Evolutionary conservation across 2,888 invertebrate genomes (phyloP).

Genomic region (Fragum whitleyi): DNA sequence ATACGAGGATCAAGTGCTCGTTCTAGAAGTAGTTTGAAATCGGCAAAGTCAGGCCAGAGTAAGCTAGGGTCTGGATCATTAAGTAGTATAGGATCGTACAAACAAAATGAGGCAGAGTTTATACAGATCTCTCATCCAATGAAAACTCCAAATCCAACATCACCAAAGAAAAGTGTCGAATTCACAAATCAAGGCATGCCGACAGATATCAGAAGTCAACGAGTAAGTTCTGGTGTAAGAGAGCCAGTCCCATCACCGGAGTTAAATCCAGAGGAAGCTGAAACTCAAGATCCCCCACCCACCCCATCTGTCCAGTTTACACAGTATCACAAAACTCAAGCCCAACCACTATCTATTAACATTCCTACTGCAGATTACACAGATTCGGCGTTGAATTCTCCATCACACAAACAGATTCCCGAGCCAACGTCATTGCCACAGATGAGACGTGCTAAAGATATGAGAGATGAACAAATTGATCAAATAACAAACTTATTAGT

Average conservation of each 20-base stretch:
- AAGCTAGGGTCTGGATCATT: slow-evolving; percentile 51
- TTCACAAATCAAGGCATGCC: slow-evolving; percentile 47
- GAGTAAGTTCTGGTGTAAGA: slow-evolving; percentile 55
- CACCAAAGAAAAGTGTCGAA: slow-evolving; percentile 57
- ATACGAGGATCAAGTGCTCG: slow-evolving; percentile 55
- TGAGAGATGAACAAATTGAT: slow-evolving; percentile 72
- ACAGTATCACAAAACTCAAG: slow-evolving; percentile 41
- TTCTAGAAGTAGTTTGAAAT: slow-evolving; percentile 54
- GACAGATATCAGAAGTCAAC: slow-evolving; percentile 22
- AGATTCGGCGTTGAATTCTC: slow-evolving; percentile 71
- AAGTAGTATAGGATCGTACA: slow-evolving; percentile 40
- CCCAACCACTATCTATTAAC: slow-evolving; percentile 71
- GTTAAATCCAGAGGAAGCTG: slow-evolving; percentile 37
- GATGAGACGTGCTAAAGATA: slow-evolving; percentile 65
- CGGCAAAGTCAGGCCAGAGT: slow-evolving; percentile 54
- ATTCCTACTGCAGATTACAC: slow-evolving; percentile 79
- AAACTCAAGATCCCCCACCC: slow-evolving; percentile 27
- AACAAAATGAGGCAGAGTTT: slow-evolving; percentile 72
- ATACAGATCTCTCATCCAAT: slow-evolving; percentile 79
- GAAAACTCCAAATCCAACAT: slow-evolving; percentile 64
- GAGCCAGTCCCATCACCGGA: slow-evolving; percentile 70
- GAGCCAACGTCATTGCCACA: slow-evolving; percentile 47
- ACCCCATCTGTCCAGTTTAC: slow-evolving; percentile 44
- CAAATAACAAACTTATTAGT: slow-evolving; percentile 71
- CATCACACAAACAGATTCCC: slow-evolving; percentile 35